Base-by-base conservation (phyloP, 2,888 invertebrate genomes). In the Lypha dubia region DNA sequence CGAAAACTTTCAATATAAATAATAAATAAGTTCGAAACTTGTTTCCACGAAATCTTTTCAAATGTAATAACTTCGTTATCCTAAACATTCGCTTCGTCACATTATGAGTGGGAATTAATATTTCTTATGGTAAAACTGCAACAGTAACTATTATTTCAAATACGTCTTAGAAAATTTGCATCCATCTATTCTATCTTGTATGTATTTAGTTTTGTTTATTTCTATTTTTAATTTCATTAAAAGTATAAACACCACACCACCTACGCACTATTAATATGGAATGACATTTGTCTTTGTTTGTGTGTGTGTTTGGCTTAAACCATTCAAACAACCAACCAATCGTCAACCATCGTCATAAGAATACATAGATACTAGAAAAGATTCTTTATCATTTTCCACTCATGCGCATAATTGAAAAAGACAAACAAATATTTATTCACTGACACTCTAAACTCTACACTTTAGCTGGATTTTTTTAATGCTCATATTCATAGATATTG, bases 341-440 rank as follows among this genome's bases (percentile, higher is more conserved):
- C 58, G 38, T 60, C 60, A 77, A 68, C 79, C 56, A 58, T 58
- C 32, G 24, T 63, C 53, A 46, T 41, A 28, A 7, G 38, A 60
- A 38, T 68, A n/a, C n/a, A n/a, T n/a, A n/a, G n/a, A n/a, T n/a
- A 38, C 11, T 38, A 35, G 22, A 35, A 65, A 15, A 79, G 56
- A 79, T 81, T 75, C 17, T 75, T 70, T 82, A 76, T 82, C 68
- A 41, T 76, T 58, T 71, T 79, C 65, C 70, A 79, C 32, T 60
- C 71, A 83, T 79, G 70, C 75, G 65, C 70, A 71, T 83, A 79
- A 83, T 75, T 83, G 79, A 65, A 79, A 67, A 71, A 79, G 79
- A 83, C 79, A 83, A 75, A 75, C 63, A 79, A 79, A 75, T 56
- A 75, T 77, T 60, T 51, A 70, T 58, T 62, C 51, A 32, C 38